Conservation (phyloP, 1,140 invertebrate species). For the Pinna nobilis region DNA sequence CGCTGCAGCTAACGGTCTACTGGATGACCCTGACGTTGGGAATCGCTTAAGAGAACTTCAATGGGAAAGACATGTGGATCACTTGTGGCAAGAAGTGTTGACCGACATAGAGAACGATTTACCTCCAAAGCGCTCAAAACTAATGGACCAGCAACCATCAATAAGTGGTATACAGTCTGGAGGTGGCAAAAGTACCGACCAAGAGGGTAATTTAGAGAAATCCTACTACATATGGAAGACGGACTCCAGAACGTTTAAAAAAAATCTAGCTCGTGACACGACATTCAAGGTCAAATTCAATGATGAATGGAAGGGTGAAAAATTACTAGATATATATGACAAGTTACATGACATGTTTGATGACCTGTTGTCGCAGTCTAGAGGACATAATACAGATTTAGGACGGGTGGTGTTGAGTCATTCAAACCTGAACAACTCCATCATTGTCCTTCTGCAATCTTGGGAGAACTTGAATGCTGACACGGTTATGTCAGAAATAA, state of each 20-base stretch:
- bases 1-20: conserved; percentile 12
- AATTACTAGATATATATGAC: neutral
- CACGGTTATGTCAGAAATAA: conserved; percentile 12
- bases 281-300: conserved; percentile 21
- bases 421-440: conserved; percentile 13
- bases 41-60: conserved; percentile 11
- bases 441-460: conserved; percentile 12
- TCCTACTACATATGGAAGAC: conserved; percentile 1
- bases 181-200: neutral
- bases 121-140: neutral
- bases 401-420: conserved; percentile 5
- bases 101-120: neutral
- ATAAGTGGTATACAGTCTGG: conserved; percentile 3
- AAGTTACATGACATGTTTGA: conserved; percentile 16
- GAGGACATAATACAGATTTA: conserved; percentile 1
- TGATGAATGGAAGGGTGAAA: neutral
- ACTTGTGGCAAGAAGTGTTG: conserved; percentile 14
- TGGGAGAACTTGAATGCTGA: conserved; percentile 5
- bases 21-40: conserved; percentile 9
- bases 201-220: neutral
- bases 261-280: conserved; percentile 10
- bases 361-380: neutral
- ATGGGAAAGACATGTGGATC: conserved; percentile 11
- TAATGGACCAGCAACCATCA: neutral
- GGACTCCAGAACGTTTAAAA: conserved; percentile 2